Evolutionary conservation across 2,888 invertebrate genomes (phyloP).

Genomic region (Argyra leucocephala): DNA sequence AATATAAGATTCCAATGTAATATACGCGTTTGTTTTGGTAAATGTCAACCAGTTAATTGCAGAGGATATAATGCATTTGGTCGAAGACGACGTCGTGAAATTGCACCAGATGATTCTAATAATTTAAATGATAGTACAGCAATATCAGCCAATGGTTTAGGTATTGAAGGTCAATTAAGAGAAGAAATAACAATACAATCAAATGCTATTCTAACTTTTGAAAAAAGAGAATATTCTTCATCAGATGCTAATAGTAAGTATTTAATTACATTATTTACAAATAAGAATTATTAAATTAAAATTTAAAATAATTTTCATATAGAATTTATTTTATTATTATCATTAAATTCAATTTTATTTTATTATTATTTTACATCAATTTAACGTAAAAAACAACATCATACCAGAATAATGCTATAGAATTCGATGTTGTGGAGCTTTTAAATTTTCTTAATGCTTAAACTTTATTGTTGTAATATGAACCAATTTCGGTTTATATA

Average conservation of each 20-base stretch:
- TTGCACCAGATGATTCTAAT: slow-evolving; percentile 40
- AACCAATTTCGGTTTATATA: too few species aligned
- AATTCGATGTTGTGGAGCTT: too few species aligned
- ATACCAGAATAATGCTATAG: too few species aligned
- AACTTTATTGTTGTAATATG: too few species aligned
- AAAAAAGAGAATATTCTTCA: slow-evolving; percentile 68
- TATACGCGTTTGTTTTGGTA: slow-evolving; percentile 88
- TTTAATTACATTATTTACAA: not conserved
- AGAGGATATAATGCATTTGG: slow-evolving; percentile 85
- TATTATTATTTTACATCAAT: not conserved
- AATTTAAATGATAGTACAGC: slow-evolving; percentile 30
- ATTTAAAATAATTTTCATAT: not conserved
- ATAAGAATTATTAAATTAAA: not conserved
- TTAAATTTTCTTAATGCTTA: too few species aligned
- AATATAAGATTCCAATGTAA: slow-evolving; percentile 93
- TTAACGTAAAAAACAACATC: too few species aligned
- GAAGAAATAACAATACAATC: slow-evolving; percentile 90
- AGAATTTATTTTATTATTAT: slow-evolving; percentile 9
- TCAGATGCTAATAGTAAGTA: slow-evolving; percentile 64
- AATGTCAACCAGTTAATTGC: slow-evolving; percentile 91
- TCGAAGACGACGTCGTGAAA: slow-evolving; percentile 62
- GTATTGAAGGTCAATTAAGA: slow-evolving; percentile 67
- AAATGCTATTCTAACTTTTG: slow-evolving; percentile 82
- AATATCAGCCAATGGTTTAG: slow-evolving; percentile 46
- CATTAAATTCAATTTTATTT: not conserved